These are phyloP conservation scores for Drosophila anceps DNA, from an alignment of 2,888 invertebrate genomes.

Conservation along the genomic window DNA sequence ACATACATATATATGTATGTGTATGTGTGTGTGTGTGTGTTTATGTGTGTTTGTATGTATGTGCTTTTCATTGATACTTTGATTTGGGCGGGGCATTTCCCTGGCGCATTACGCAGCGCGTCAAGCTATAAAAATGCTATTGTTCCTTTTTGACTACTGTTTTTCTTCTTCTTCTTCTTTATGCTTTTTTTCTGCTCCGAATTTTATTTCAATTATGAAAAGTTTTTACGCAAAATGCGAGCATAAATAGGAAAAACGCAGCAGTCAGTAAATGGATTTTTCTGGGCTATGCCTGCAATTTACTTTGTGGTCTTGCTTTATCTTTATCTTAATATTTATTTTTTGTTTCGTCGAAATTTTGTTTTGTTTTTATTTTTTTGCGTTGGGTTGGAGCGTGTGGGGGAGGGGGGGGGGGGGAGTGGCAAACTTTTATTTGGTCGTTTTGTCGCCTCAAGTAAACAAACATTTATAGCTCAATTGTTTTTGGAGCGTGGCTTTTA, in stretches of 20 bases:
- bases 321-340: conserved; percentile 11
- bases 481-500: conserved; percentile 55
- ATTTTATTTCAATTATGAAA: conserved; percentile 75
- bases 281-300: conserved; percentile 20
- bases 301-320: conserved; percentile 20
- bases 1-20: neutral
- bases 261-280: conserved; percentile 39
- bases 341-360: conserved; percentile 2
- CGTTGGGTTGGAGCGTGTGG: too few relatives aligned
- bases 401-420: too few relatives aligned
- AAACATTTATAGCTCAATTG: conserved; percentile 74
- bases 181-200: conserved; percentile 4
- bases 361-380: conserved; percentile 2
- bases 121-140: conserved; percentile 34
- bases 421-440: conserved; percentile 14
- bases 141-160: conserved; percentile 38
- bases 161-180: conserved; percentile 1
- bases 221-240: conserved; percentile 46
- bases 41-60: conserved; percentile 30
- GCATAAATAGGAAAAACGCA: conserved; percentile 22
- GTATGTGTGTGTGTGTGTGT: neutral
- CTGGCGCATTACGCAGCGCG: conserved; percentile 46
- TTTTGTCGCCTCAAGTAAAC: conserved; percentile 62
- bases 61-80: conserved; percentile 71
- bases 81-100: conserved; percentile 56